A percentile compares a stretch with the other conserved stretches of the same genome.
These are phyloP conservation scores for Hylaeus anthracinus DNA, from an alignment of 1,140 invertebrate genomes.

Conservation along the genomic window DNA sequence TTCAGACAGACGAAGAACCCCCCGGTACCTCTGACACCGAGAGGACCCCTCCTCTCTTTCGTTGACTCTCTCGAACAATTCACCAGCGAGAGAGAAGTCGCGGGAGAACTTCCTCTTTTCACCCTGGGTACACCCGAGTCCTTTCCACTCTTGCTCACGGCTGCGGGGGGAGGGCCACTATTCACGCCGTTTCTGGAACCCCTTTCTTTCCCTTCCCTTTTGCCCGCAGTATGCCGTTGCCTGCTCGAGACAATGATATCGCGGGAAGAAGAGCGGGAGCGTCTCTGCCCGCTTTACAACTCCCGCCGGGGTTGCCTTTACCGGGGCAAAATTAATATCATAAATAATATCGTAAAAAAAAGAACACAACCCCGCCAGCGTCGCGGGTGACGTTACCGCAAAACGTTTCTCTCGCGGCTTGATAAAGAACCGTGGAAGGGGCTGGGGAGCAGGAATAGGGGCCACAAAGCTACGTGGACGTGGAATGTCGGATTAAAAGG, in stretches of 20 bases:
- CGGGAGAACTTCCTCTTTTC: conserved; percentile 72
- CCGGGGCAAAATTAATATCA: conserved; percentile 80
- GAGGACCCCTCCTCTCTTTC: conserved; percentile 36
- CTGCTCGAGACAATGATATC: conserved; percentile 80
- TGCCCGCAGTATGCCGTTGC: conserved; percentile 49
- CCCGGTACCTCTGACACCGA: conserved; percentile 42
- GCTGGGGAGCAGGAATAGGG: neutral
- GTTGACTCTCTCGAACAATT: conserved; percentile 44
- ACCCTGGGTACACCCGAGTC: conserved; percentile 69
- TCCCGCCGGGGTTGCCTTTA: conserved; percentile 74
- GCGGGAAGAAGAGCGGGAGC: conserved; percentile 68
- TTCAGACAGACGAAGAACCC: conserved; percentile 50
- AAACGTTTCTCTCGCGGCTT: conserved; percentile 67
- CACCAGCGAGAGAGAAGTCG: conserved; percentile 34
- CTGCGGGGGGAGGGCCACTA: conserved; percentile 68
- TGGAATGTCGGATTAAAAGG: conserved; percentile 62
- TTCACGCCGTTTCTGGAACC: conserved; percentile 76
- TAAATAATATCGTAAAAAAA: conserved; percentile 80
- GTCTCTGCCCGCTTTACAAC: conserved; percentile 76
- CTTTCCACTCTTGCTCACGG: conserved; percentile 41
- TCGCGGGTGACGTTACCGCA: conserved; percentile 59
- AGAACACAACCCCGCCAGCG: conserved; percentile 71
- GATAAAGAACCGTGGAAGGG: conserved; percentile 36
- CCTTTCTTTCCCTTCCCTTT: conserved; percentile 73
- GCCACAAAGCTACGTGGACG: conserved; percentile 12